Conservation (phyloP, 2,113 vertebrate genomes). For the Pygoscelis adeliae region DNA sequence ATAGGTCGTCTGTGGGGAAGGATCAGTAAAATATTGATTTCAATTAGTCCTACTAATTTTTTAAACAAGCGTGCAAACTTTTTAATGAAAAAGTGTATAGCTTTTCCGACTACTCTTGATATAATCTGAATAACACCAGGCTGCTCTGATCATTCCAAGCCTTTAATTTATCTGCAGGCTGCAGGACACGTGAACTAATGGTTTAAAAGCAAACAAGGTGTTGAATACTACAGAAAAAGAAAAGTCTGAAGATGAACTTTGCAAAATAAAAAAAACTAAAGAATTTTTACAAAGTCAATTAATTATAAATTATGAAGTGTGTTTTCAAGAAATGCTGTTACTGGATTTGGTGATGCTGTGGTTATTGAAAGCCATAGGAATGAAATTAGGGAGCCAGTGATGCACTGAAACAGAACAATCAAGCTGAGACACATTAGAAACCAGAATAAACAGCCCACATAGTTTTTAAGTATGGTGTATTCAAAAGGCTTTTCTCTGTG, state of each 20-base stretch:
- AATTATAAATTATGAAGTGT: not conserved
- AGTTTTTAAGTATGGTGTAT: not conserved
- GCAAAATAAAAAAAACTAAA: not conserved
- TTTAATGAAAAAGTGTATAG: not conserved
- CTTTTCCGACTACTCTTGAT: not conserved
- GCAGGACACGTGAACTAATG: not conserved
- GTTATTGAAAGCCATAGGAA: not conserved
- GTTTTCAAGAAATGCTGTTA: not conserved
- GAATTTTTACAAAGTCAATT: not conserved
- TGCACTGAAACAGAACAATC: not conserved
- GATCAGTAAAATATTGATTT: not conserved
- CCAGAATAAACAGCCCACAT: not conserved
- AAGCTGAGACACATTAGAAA: not conserved
- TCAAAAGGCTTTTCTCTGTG: not conserved
- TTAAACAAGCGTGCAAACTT: not conserved
- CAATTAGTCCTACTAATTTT: not conserved
- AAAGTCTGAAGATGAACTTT: not conserved
- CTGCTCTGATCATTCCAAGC: not conserved
- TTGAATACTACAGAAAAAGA: not conserved
- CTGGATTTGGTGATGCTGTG: not conserved
- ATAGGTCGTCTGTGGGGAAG: not conserved
- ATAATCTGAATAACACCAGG: not conserved
- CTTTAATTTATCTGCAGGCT: not conserved
- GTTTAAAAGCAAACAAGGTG: not conserved
- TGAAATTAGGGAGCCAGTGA: not conserved